phyloP scores from a whole-genome alignment of 30 jellyfish, hydroid and myxozoan species.

The Hydra vulgaris region DNA sequence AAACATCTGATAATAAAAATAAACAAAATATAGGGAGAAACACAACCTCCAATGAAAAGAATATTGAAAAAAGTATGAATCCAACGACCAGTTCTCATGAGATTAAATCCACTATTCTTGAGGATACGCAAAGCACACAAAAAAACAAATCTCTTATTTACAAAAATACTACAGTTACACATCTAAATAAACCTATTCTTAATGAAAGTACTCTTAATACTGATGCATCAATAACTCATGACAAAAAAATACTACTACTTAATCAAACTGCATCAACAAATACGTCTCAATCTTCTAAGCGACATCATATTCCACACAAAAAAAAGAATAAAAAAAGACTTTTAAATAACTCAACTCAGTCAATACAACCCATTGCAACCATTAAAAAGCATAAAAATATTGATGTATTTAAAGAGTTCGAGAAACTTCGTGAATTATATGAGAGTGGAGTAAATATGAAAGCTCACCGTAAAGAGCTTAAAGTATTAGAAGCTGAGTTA shows the following conservation, averaged over 20 bases:
- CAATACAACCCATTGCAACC: neutral
- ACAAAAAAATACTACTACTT: no score
- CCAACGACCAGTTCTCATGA: no score
- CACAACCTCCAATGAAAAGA: neutral
- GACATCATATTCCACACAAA: conserved; percentile 5
- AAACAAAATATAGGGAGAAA: neutral
- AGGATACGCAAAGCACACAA: neutral
- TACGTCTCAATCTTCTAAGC: neutral
- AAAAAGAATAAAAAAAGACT: neutral
- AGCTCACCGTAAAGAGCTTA: conserved; percentile 6
- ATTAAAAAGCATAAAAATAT: conserved; percentile 3
- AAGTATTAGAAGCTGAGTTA: conserved; percentile 8
- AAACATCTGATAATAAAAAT: neutral
- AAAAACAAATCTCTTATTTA: no score
- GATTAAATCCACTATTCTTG: neutral
- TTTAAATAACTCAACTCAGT: no score
- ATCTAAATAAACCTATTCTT: no score
- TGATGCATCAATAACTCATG: no score
- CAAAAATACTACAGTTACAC: no score
- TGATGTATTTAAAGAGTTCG: conserved; percentile 26
- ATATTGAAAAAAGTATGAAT: neutral
- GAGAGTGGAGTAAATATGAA: neutral
- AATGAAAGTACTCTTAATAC: no score
- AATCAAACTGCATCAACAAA: neutral
- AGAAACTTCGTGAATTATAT: conserved; percentile 16